Base-by-base conservation (phyloP, 2,797 vertebrate species). In the Pangasius krempfi region DNA sequence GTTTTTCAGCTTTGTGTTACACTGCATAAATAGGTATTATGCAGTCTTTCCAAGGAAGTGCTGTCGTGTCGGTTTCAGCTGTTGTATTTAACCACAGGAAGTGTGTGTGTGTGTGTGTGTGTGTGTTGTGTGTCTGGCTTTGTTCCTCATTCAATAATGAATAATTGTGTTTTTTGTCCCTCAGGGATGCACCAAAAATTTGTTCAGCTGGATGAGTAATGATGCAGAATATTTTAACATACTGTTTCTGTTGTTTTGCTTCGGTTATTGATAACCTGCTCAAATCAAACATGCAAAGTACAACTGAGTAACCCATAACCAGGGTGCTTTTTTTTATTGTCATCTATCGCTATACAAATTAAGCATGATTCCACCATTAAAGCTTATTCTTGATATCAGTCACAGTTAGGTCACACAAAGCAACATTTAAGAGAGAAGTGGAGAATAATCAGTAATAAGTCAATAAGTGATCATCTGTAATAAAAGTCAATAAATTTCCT, bases 61-160 rank as follows among this genome's bases (percentile, higher is more conserved):
- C 60, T 68, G 25, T 78, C 58, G 54, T 86, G 44, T 84, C 9
- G 27, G 44, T 78, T 73, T 58, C 1, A 86, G 47, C 13, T 86
- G 37, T n/a, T 89, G 40, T 86, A 80, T 86, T 40, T 86, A 37
- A 37, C 52, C 52, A 72, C 44, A 72, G 44, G 44, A 73, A 76
- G 79, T 10, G 2, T 60, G 40, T 64, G 60, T 64, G 54, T 37
- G 54, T 40, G 66, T 72, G 68, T 72, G 70, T 78, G 58, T 82
- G 60, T 66, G 54, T 37, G 54, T 40, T 47, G 79, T 81, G 54
- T 60, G 54, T 60, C 18, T 81, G 40, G 54, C 52, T 85, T 84
- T n/a, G 82, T 84, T 68, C 80, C 13, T 50, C 30, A 68, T 30
- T 30, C 0, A 68, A 18, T 3, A 68, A 33, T 20, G 18, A 84